A percentile compares a stretch with the other conserved stretches of the same genome.
Evolutionary conservation across 2,113 vertebrate species (phyloP).

Genomic region (Cochlearius cochlearius): DNA sequence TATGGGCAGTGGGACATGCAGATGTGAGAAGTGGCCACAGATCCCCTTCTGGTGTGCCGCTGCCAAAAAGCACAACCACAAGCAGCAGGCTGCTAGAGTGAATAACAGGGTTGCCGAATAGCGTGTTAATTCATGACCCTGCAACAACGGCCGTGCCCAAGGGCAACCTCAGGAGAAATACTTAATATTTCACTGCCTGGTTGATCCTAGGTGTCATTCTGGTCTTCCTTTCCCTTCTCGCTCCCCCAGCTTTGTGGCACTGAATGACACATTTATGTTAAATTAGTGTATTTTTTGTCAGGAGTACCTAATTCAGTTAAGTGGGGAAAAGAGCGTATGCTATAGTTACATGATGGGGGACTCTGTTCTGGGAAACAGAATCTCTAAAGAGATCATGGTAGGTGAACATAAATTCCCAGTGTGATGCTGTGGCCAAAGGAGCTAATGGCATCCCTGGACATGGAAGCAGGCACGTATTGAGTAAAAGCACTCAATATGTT

Average conservation of each 20-base stretch:
- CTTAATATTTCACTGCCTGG: neutral
- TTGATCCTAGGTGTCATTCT: neutral
- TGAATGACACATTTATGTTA: neutral
- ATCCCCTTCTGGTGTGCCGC: neutral
- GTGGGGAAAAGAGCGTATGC: neutral
- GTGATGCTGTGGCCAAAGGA: neutral
- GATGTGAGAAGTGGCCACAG: neutral
- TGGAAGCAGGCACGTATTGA: neutral
- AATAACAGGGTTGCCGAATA: neutral
- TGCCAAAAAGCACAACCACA: neutral
- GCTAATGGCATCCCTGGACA: neutral
- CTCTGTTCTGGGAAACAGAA: neutral
- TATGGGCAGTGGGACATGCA: neutral
- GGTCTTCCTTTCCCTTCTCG: neutral
- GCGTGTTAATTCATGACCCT: neutral
- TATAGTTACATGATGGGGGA: neutral
- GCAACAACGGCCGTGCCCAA: neutral
- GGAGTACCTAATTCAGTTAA: neutral
- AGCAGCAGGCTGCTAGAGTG: neutral
- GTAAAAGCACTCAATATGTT: neutral
- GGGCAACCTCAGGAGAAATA: neutral
- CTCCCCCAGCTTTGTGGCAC: neutral
- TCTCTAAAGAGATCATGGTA: neutral
- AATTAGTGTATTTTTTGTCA: neutral
- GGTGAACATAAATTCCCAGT: neutral